Evolutionary conservation across 2,113 vertebrate species (phyloP).

Genomic region (Indicator indicator): DNA sequence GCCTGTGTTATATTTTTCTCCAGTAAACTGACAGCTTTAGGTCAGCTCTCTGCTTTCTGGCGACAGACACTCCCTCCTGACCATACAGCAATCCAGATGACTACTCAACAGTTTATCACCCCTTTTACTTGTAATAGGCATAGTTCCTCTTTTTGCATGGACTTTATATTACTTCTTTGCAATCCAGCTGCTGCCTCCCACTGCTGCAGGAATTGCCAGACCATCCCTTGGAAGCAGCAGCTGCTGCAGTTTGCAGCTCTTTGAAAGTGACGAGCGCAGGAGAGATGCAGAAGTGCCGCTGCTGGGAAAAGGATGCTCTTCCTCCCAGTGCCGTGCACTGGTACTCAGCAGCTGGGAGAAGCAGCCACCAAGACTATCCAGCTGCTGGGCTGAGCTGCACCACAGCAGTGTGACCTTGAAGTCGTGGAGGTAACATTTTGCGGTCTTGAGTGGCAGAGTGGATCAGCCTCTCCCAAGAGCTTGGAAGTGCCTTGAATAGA

Average conservation of each 20-base stretch:
- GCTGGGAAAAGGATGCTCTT: not conserved
- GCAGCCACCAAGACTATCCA: not conserved
- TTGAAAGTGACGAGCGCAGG: rapidly evolving
- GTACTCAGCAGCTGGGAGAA: not conserved
- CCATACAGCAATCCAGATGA: rapidly evolving
- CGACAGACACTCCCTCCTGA: not conserved
- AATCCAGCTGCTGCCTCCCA: not conserved
- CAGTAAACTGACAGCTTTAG: not conserved
- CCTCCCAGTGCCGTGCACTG: not conserved
- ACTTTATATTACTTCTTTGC: not conserved
- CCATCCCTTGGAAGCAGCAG: not conserved
- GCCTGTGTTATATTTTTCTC: not conserved
- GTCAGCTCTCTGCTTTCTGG: not conserved
- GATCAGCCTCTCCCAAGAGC: not conserved
- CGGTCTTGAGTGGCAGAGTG: not conserved
- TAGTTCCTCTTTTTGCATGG: not conserved
- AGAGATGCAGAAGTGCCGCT: not conserved
- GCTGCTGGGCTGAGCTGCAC: not conserved
- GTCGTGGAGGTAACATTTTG: rapidly evolving
- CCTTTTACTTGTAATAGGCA: not conserved
- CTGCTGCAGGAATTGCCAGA: not conserved
- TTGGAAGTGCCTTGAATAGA: not conserved
- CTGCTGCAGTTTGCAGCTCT: not conserved
- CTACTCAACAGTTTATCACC: not conserved
- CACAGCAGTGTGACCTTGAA: not conserved